These are phyloP conservation scores for Myotis vivesi DNA, from an alignment of 2,797 vertebrate species.

Conservation along the genomic window DNA sequence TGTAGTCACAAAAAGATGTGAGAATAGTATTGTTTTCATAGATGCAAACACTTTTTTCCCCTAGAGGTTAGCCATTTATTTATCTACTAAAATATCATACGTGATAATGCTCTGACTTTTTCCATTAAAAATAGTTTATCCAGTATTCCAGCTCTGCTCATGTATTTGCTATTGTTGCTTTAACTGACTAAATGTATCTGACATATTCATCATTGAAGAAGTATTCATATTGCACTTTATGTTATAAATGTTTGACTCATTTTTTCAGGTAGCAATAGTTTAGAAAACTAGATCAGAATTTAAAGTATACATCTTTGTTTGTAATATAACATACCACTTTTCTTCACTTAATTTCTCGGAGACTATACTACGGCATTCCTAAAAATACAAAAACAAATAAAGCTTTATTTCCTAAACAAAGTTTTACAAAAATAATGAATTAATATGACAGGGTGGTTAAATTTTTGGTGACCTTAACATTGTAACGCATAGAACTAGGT, in stretches of 20 bases:
- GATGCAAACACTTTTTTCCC: neutral
- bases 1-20: neutral
- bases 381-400: constrained; percentile 20
- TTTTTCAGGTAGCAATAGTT: neutral
- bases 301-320: constrained; percentile 22
- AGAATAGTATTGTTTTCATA: neutral
- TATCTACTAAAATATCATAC: neutral
- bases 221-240: neutral
- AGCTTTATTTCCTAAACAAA: constrained; percentile 39
- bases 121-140: neutral
- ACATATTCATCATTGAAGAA: neutral
- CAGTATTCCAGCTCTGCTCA: neutral
- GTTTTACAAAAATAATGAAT: constrained; percentile 22
- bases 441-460: constrained; percentile 8
- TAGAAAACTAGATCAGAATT: constrained; percentile 18
- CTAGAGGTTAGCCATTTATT: neutral
- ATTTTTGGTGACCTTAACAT: constrained; percentile 1
- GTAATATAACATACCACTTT: neutral
- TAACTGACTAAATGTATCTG: constrained; percentile 1
- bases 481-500: neutral
- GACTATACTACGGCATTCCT: neutral
- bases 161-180: neutral
- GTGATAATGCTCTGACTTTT: constrained; percentile 31
- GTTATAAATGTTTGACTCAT: constrained; percentile 15
- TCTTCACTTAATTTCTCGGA: constrained; percentile 32